Evolutionary conservation across 30 jellyfish, hydroid and myxozoan genomes (phyloP), one percentile per base, ranked within the genome.

Genomic region (Turritopsis rubra): DNA sequence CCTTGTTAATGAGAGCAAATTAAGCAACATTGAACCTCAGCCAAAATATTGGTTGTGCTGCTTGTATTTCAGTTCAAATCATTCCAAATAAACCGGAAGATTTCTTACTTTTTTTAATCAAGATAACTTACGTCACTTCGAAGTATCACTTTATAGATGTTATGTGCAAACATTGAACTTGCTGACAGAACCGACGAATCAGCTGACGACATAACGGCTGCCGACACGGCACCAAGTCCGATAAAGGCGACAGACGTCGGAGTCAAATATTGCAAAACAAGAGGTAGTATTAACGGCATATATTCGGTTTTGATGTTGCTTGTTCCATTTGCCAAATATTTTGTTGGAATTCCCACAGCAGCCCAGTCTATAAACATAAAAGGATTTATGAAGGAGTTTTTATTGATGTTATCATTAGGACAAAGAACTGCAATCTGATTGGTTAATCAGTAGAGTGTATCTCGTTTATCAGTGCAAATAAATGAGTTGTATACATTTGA

Each of bases 171-270:
- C 98, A 93, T 93, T 60, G 96, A 84, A 84, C 96, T 84, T 9
- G 98, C 96, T 1, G 96, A 88, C 53, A 93, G 90, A 29, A 93
- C 94, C 41, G 98, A 85, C 21, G 98, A 93, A 66, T 88, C 96
- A 21, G 98, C 96, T 20, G 96, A 88, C 21, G 98, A 93, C 96
- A 93, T 93, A 17, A 88, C 96, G 19, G 98, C 96, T 26, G 96
- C 98, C 16, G 96, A 81, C 30, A 93, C 81, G 22, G 96, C 96
- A 54, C 98, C 96, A 52, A 93, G 88, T 79, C 96, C 95, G 73
- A 93, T 71, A 71, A 93, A 93, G 16, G 96, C 80, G 28, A 86
- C 96, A 89, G 91, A 83, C 19, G 96, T 77, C 26, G 98, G 98
- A 7, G 96, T 88, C 53, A 93, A 93, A 53, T 88, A 81, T 25